Percentiles rank a stretch among this genome's conserved stretches.
Evolutionary conservation across 2,113 vertebrate genomes (phyloP).

Genomic region (Podarcis cretensis): DNA sequence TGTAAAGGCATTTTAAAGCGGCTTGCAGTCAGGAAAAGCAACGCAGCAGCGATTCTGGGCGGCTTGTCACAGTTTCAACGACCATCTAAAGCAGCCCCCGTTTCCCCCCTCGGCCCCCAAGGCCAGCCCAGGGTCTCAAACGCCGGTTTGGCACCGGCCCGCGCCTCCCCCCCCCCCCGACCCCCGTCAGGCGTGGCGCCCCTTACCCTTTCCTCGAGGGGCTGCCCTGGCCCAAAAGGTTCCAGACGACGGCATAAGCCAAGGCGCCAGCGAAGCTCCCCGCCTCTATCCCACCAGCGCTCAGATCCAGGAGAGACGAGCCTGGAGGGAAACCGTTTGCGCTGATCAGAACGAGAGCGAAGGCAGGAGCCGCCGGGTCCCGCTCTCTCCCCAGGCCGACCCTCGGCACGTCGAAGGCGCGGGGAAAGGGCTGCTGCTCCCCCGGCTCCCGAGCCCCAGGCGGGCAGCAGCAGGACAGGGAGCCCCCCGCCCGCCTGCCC

Average conservation of each 20-base stretch:
- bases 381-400: not conserved
- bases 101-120: too few relatives aligned
- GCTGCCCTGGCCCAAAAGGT: not conserved
- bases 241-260: not conserved
- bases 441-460: not conserved
- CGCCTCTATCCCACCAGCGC: not conserved
- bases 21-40: too few relatives aligned
- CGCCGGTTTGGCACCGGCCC: too few relatives aligned
- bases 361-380: not conserved
- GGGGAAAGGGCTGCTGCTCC: not conserved
- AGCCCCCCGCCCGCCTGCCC: not conserved
- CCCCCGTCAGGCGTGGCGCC: too few relatives aligned
- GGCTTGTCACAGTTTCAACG: too few relatives aligned
- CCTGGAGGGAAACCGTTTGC: not conserved
- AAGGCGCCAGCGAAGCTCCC: not conserved
- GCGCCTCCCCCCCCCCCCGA: too few relatives aligned
- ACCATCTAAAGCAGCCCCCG: too few relatives aligned
- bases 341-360: not conserved
- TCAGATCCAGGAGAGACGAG: not conserved
- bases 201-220: not conserved
- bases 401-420: not conserved
- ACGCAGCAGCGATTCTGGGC: too few relatives aligned
- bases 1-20: too few relatives aligned
- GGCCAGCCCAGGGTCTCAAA: too few relatives aligned
- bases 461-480: not conserved